Evolutionary conservation across 2,888 invertebrate species (phyloP).

Genomic region (Podabrus alpinus): DNA sequence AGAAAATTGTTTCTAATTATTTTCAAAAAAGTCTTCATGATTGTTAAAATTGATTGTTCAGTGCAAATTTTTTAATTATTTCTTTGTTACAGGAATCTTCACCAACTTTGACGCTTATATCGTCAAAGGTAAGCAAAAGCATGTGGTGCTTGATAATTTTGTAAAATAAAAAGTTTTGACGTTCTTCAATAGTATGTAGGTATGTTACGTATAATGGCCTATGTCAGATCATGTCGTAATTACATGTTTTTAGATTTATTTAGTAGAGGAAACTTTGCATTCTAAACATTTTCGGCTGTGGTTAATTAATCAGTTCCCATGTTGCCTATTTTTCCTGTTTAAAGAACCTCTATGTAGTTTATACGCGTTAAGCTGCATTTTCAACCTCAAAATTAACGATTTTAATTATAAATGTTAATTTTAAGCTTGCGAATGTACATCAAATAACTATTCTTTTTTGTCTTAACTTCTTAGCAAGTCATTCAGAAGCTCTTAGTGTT

Average conservation of each 20-base stretch:
- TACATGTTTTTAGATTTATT: background rate
- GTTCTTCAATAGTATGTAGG: background rate
- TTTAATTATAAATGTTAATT: too few relatives aligned
- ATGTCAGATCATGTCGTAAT: background rate
- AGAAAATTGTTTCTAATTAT: background rate
- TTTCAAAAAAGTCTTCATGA: background rate
- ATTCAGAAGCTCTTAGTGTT: background rate
- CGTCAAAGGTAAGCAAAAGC: slow-evolving; percentile 72
- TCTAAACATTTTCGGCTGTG: too few relatives aligned
- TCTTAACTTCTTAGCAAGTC: too few relatives aligned
- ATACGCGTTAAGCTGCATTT: too few relatives aligned
- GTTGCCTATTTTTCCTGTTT: too few relatives aligned
- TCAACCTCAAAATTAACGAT: too few relatives aligned
- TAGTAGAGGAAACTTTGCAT: too few relatives aligned
- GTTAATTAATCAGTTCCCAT: too few relatives aligned
- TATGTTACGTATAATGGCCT: background rate
- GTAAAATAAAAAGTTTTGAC: background rate
- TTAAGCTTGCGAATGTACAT: too few relatives aligned
- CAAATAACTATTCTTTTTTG: too few relatives aligned
- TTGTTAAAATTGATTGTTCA: background rate
- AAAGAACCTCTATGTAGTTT: too few relatives aligned
- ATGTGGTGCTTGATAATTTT: slow-evolving; percentile 34
- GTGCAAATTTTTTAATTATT: slow-evolving; percentile 33
- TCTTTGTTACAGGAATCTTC: slow-evolving; percentile 75
- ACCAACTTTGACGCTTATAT: slow-evolving; percentile 77